Conservation (phyloP, 2,888 invertebrate genomes). For the Xanthostigma xanthostigma region DNA sequence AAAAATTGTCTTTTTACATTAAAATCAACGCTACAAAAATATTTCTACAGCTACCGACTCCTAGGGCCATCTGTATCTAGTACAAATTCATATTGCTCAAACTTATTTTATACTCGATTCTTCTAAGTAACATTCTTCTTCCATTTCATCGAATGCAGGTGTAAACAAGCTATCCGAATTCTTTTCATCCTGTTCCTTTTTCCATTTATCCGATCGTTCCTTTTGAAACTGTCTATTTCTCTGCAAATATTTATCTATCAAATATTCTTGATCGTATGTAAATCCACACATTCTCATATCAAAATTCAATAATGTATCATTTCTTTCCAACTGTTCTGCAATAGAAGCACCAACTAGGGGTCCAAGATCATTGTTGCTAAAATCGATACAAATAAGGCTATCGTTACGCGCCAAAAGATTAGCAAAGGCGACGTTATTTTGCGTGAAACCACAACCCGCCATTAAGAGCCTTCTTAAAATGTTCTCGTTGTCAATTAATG, state of each 20-base stretch:
- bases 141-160: too few species aligned
- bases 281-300: slow-evolving; percentile 22
- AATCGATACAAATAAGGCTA: slow-evolving; percentile 20
- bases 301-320: slow-evolving; percentile 17
- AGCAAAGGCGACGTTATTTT: slow-evolving; percentile 15
- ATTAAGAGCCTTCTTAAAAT: slow-evolving; percentile 17
- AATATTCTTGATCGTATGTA: slow-evolving; percentile 14
- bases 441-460: slow-evolving; percentile 21
- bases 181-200: too few species aligned
- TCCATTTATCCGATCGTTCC: too few species aligned
- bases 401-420: slow-evolving; percentile 18
- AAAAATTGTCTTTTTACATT: too few species aligned
- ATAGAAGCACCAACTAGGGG: slow-evolving; percentile 20
- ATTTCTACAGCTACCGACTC: too few species aligned
- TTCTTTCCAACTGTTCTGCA: slow-evolving; percentile 16
- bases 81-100: too few species aligned
- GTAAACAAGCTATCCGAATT: too few species aligned
- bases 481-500: slow-evolving; percentile 13
- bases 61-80: too few species aligned
- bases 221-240: slow-evolving; percentile 9
- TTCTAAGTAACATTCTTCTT: too few species aligned
- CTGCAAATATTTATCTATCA: slow-evolving; percentile 16
- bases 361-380: slow-evolving; percentile 25
- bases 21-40: too few species aligned
- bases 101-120: too few species aligned